Base-by-base conservation (phyloP, 2,888 invertebrate genomes). In the Oxycera nigricornis region DNA sequence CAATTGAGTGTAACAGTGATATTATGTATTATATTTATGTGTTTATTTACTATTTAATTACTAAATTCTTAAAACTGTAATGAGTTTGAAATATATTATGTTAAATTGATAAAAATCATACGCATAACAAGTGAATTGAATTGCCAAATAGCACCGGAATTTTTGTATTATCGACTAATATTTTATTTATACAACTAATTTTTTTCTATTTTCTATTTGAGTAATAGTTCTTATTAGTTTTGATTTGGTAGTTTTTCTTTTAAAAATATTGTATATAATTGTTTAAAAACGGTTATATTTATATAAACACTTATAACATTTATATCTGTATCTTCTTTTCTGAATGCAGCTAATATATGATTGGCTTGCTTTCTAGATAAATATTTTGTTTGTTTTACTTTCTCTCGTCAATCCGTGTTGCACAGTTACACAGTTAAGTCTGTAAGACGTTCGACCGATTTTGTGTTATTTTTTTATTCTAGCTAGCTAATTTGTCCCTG, bases 101-200 rank as follows among this genome's bases (percentile, higher is more conserved):
- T n/a, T n/a, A n/a, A n/a, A n/a, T 61, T 30, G 61, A 61, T 61
- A 61, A 61, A 61, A 61, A 61, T 61, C 17, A 70, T 26, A 70
- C 55, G 24, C 14, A 39, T 67, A 50, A 68, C 50, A 70, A 28
- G 52, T 70, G 52, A 52, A 55, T 11, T 52, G 30, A 75, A 73
- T 70, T 73, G 75, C 75, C 73, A 68, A 52, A 50, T 75, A 75
- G 75, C 75, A 75, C 75, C 75, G 73, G 73, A 62, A 67, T 75
- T 75, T 61, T 62, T 30, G 68, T 41, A 57, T 28, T 67, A 41
- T 68, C 35, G 26, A 22, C 35, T 50, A 68, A 41, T 67, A 17
- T 62, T 39, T 7, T 39, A 7, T 39, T 35, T 62, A 31, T 57
- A 24, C n/a, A n/a, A n/a, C n/a, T n/a, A n/a, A n/a, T 59, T 11